Evolutionary conservation across 2,797 vertebrate species (phyloP), one percentile per base, ranked within the genome.

Genomic region (Crocidura indochinensis): DNA sequence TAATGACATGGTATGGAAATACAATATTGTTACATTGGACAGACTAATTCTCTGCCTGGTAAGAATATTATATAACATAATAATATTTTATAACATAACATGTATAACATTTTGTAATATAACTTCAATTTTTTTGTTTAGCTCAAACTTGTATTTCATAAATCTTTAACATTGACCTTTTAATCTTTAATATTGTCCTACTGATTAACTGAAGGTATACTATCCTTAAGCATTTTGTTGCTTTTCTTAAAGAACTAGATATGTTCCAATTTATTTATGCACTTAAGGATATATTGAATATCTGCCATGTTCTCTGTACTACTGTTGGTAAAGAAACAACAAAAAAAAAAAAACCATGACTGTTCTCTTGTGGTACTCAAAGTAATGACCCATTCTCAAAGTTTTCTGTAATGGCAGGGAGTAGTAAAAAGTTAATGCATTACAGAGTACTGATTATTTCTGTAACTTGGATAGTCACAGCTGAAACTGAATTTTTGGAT

Each of bases 1-100:
- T 88, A 99, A 99, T 87, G 99, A 99, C 97, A 99, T 99, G 99
- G 99, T 99, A 49, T 99, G 99, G 99, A 99, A 99, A 86, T 99
- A 99, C 97, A 99, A 99, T 98, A 99, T 99, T 27, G 99, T 99
- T 96, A 99, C 99, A 0, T 94, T 99, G 98, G 99, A 99, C 94
- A 97, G 99, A 80, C 97, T 99, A 93, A 99, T 99, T 94, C 97
- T 99, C 87, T 99, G 99, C 95, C 97, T 99, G 99, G 99, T 99
- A 98, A 98, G 98, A 92, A 74, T 81, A 65, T 20, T 60, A 19
- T 20, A 60, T 60, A 19, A 22, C 3, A 60, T 19, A 4, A 60
- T 60, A 20, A 60, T 17, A 7, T 60, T 60, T 60, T 20, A 38
- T 38, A 38, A 38, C 38, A 38, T 38, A 38, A 38, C 5, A 38